Base-by-base conservation (phyloP, 2,888 invertebrate species). In the Eristalis arbustorum region DNA sequence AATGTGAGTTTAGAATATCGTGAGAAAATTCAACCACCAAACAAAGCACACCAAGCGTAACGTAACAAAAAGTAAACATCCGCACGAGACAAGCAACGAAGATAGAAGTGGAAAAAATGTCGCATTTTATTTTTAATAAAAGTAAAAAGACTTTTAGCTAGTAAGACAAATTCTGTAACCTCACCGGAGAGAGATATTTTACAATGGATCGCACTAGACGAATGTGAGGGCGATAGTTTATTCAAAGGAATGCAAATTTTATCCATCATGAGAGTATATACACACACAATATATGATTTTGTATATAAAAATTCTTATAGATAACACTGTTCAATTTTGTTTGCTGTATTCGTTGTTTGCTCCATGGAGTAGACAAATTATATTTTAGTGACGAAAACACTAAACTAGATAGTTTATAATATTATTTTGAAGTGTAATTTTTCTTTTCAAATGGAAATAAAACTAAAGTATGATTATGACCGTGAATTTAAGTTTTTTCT, bases 371-470 rank as follows among this genome's bases (percentile, higher is more conserved):
- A 66, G 69, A 14, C 25, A 56, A 37, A 42, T 42, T 31, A 68
- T 11, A 49, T 56, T 74, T 64, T 72, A 77, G 64, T 62, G 25
- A 76, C 49, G n/a, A 8, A n/a, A 49, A 18, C 49, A 49, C 49
- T 49, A 71, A 63, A 63, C n/a, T 71, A 78, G 63, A 63, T 78
- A 83, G 37, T 75, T 59, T 83, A 83, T 75, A 49, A 78, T 25
- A 25, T 72, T 25, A 25, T 72, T 82, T 83, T 87, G 87, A 83
- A 87, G 83, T 87, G 87, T 87, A 87, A 83, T 87, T 83, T 87
- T 87, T 87, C 87, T 83, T 83, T 87, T 78, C 57, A 87, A 87
- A 87, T 87, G 83, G 78, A 87, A 87, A 87, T 87, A 87, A 87
- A 87, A 87, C 74, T 75, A 71, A 81, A 81, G 71, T n/a, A n/a